Evolutionary conservation across 2,888 invertebrate species (phyloP).

Genomic region (Pinctada fucata): DNA sequence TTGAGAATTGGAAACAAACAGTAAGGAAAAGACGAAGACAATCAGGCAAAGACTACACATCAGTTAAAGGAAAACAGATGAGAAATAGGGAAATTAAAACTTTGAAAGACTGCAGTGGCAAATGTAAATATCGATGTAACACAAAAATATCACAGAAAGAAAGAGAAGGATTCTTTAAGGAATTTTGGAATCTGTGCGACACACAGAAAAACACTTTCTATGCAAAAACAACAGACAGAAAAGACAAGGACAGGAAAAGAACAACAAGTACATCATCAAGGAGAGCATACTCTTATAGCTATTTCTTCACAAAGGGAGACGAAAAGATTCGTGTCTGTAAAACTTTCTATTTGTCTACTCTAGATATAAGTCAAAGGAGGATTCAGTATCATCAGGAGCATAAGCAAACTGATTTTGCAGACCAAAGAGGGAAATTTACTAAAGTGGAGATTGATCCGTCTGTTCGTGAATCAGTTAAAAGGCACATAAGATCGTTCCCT

Average conservation of each 20-base stretch:
- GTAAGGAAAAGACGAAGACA: constrained; percentile 15
- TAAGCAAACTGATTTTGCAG: constrained; percentile 8
- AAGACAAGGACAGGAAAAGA: constrained; percentile 42
- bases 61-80: constrained; percentile 2
- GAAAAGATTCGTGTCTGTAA: constrained; percentile 37
- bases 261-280: constrained; percentile 30
- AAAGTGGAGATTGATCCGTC: neutral
- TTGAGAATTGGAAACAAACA: constrained; percentile 19
- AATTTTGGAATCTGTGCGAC: constrained; percentile 8
- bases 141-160: neutral
- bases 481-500: constrained; percentile 41
- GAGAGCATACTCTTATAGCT: constrained; percentile 32
- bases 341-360: constrained; percentile 36
- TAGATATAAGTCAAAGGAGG: constrained; percentile 35
- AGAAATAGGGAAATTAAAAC: neutral
- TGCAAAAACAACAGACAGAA: constrained; percentile 31
- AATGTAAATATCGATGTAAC: constrained; percentile 10
- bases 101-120: neutral
- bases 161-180: neutral
- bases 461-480: constrained; percentile 7
- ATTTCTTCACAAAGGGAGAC: constrained; percentile 8
- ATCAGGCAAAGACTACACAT: constrained; percentile 12
- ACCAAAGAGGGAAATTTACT: constrained; percentile 23
- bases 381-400: constrained; percentile 28
- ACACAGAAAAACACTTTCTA: constrained; percentile 4